Evolutionary conservation across 2,888 invertebrate genomes (phyloP).

Genomic region (Rugalucina vietnamica): DNA sequence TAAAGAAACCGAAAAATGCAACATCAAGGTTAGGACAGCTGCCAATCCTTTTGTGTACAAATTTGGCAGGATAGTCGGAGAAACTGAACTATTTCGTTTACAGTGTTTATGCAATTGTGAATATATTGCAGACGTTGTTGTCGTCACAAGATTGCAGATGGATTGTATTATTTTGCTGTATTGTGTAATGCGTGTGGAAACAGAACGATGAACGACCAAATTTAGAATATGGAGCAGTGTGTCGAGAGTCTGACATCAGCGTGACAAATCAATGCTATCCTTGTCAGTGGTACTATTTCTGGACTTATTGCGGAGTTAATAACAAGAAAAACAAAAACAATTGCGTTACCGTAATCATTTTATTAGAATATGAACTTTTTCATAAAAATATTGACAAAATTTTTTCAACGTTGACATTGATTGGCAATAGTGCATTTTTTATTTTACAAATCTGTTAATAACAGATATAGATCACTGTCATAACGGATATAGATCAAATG

Average conservation of each 20-base stretch:
- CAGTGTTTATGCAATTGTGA: not conserved
- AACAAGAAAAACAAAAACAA: no score
- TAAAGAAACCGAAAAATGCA: conserved; percentile 2
- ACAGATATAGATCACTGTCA: no score
- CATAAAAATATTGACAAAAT: no score
- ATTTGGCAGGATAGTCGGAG: not conserved
- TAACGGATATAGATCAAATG: not conserved
- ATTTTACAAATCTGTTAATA: no score
- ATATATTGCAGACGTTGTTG: not conserved
- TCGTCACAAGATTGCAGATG: not conserved
- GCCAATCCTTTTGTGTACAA: not conserved
- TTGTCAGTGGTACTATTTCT: no score
- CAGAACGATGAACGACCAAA: not conserved
- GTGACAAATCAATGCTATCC: not conserved
- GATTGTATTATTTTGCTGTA: no score
- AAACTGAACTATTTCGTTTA: not conserved
- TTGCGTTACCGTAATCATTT: no score
- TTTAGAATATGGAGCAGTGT: not conserved
- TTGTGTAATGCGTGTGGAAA: not conserved
- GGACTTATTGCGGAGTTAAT: no score
- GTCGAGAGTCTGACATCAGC: not conserved
- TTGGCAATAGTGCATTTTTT: no score
- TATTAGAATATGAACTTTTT: no score
- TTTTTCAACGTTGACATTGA: no score
- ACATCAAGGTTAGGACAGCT: not conserved